A percentile compares a stretch with the other conserved stretches of the same genome.
These are phyloP conservation scores for Allophyes oxyacanthae DNA, from an alignment of 2,888 invertebrate species.

Conservation along the genomic window DNA sequence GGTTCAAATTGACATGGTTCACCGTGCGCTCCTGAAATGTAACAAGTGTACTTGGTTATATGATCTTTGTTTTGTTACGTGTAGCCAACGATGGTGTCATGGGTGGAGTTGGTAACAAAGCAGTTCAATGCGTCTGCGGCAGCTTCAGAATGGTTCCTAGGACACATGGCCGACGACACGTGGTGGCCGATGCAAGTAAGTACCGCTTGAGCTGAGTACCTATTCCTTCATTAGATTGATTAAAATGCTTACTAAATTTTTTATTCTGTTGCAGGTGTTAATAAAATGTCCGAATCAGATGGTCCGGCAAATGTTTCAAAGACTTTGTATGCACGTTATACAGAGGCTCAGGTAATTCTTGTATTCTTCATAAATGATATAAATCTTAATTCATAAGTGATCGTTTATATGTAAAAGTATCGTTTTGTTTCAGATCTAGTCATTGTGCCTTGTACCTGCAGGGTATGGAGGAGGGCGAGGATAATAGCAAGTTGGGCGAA, in stretches of 20 bases:
- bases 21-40: too few relatives aligned
- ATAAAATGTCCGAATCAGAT: slow-evolving; percentile 99
- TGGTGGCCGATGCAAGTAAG: slow-evolving; percentile 97
- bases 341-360: slow-evolving; percentile 92
- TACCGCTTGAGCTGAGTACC: too few relatives aligned
- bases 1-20: too few relatives aligned
- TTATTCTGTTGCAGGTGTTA: slow-evolving; percentile 90
- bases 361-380: slow-evolving; percentile 8
- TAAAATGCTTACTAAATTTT: too few relatives aligned
- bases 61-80: slow-evolving; percentile 32
- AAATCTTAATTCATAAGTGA: too few relatives aligned
- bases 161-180: slow-evolving; percentile 97
- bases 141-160: slow-evolving; percentile 97
- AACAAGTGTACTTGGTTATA: too few relatives aligned
- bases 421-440: slow-evolving; percentile 84
- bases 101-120: slow-evolving; percentile 98
- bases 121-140: slow-evolving; percentile 97
- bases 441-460: slow-evolving; percentile 91
- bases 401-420: too few relatives aligned
- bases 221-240: too few relatives aligned
- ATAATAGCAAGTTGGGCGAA: slow-evolving; percentile 91
- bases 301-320: slow-evolving; percentile 98
- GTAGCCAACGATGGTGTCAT: slow-evolving; percentile 98
- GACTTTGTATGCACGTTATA: slow-evolving; percentile 98
- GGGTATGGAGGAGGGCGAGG: slow-evolving; percentile 87